phyloP scores from a whole-genome alignment of 2,888 invertebrate genomes.

The Cryptocephalus moraei region DNA sequence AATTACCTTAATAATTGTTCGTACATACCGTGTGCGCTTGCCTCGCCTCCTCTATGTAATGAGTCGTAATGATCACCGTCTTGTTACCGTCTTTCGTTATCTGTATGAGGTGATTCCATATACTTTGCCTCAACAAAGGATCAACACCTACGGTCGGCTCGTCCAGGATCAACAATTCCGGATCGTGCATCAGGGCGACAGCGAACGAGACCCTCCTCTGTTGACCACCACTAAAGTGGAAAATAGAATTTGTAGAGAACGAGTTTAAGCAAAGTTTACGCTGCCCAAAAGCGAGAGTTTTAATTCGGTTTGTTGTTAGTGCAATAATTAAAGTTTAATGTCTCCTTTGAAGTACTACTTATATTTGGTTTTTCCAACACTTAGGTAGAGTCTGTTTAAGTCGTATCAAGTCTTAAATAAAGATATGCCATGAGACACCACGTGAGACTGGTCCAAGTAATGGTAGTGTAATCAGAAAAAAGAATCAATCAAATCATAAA shows the following conservation, averaged over 20 bases:
- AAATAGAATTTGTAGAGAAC: neutral
- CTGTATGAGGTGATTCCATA: constrained; percentile 77
- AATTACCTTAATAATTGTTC: no score
- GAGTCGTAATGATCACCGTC: constrained; percentile 79
- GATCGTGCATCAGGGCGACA: constrained; percentile 78
- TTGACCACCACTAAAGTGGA: constrained; percentile 68
- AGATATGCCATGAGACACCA: no score
- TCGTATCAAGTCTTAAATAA: no score
- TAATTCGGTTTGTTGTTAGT: no score
- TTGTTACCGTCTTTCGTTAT: constrained; percentile 64
- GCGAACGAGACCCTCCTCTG: constrained; percentile 82
- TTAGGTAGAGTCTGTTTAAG: no score
- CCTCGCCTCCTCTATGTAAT: constrained; percentile 79
- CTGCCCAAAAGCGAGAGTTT: neutral
- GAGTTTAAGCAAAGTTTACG: neutral
- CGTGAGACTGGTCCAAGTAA: no score
- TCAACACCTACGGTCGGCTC: constrained; percentile 93
- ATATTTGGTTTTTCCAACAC: no score
- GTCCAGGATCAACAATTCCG: constrained; percentile 81
- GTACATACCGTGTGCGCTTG: constrained; percentile 67
- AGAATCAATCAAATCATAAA: no score
- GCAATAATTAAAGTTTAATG: no score
- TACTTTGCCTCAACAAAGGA: constrained; percentile 74
- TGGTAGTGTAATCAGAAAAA: no score
- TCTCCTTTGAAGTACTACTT: no score